A percentile compares a stretch with the other conserved stretches of the same genome.
These are phyloP conservation scores for Amblyjoppa fuscipennis DNA, from an alignment of 2,888 invertebrate genomes.

Conservation along the genomic window DNA sequence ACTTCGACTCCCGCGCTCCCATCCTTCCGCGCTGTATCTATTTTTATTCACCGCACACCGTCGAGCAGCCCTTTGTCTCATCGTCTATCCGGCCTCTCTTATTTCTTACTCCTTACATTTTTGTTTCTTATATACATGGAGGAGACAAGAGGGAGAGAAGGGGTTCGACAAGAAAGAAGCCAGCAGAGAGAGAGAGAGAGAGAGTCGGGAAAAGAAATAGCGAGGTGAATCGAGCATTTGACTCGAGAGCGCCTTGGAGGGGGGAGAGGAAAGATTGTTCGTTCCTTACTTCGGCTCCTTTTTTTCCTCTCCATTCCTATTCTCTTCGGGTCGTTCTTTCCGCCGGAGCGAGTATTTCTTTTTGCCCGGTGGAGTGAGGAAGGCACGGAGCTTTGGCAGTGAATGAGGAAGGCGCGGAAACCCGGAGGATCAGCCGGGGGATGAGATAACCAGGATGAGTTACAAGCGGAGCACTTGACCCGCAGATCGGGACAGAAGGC, in stretches of 20 bases:
- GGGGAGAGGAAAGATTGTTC: slow-evolving; percentile 2
- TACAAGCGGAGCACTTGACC: slow-evolving; percentile 78
- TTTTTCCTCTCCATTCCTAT: neutral
- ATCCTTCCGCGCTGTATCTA: slow-evolving; percentile 46
- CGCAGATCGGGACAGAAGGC: slow-evolving; percentile 68
- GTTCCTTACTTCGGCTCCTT: slow-evolving; percentile 18
- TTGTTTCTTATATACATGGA: slow-evolving; percentile 31
- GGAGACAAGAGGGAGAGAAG: slow-evolving; percentile 31
- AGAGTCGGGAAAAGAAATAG: slow-evolving; percentile 52
- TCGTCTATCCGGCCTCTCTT: slow-evolving; percentile 43
- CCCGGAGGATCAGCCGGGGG: slow-evolving; percentile 22
- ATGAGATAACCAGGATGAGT: slow-evolving; percentile 59
- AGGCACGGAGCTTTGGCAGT: neutral
- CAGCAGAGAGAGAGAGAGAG: slow-evolving; percentile 34
- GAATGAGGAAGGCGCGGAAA: slow-evolving; percentile 10
- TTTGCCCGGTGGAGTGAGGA: slow-evolving; percentile 28
- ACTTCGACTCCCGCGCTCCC: slow-evolving; percentile 40
- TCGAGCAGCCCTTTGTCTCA: slow-evolving; percentile 63
- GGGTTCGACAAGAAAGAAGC: slow-evolving; percentile 36
- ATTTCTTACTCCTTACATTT: slow-evolving; percentile 46
- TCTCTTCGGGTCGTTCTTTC: slow-evolving; percentile 19
- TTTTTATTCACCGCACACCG: slow-evolving; percentile 62
- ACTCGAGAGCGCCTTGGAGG: slow-evolving; percentile 41
- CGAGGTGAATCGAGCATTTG: slow-evolving; percentile 61
- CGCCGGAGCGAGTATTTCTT: slow-evolving; percentile 39